Evolutionary conservation across 2,113 vertebrate genomes (phyloP).

Genomic region (Bos javanicus): DNA sequence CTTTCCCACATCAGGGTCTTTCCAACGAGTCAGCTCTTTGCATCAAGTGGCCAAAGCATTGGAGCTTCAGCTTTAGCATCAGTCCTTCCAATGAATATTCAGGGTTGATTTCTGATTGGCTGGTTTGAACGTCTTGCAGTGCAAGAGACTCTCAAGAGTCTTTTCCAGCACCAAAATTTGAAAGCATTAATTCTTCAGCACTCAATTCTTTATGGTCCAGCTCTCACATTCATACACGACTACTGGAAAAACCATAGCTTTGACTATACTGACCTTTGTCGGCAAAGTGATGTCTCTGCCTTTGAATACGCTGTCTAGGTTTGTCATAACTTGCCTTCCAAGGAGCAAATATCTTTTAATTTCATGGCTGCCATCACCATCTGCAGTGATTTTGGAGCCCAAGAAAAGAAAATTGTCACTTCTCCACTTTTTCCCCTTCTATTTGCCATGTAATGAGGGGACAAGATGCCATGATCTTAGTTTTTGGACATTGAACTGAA

Average conservation of each 20-base stretch:
- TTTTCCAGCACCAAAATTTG: background rate
- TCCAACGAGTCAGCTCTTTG: background rate
- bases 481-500: background rate
- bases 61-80: background rate
- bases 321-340: background rate
- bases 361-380: background rate
- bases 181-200: rapidly evolving
- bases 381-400: background rate
- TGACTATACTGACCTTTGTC: background rate
- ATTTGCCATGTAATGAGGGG: background rate
- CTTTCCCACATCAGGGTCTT: background rate
- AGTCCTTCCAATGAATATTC: background rate
- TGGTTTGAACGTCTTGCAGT: background rate
- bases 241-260: background rate
- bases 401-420: background rate
- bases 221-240: background rate
- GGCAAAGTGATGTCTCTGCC: background rate
- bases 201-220: background rate
- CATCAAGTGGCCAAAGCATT: background rate
- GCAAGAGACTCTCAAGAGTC: background rate
- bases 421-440: background rate
- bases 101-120: background rate
- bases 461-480: background rate
- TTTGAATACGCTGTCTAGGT: background rate
- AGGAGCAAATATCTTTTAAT: background rate